Conservation (phyloP, 2,113 vertebrate genomes). For the Takifugu bimaculatus region DNA sequence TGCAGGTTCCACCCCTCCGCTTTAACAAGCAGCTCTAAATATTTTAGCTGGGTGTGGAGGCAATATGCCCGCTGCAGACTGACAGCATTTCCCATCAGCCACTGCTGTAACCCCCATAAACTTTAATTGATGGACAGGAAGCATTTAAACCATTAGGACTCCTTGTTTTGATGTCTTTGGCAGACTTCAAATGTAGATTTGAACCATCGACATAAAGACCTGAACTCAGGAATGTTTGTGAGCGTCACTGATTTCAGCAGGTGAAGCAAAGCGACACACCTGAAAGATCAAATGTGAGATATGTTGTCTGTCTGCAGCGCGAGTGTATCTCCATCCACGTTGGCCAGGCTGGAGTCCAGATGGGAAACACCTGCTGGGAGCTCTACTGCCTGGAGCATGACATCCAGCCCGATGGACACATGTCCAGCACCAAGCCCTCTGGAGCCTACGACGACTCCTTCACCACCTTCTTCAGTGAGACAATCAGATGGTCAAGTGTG, state of each 20-base stretch:
- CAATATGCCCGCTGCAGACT: slow-evolving; percentile 13
- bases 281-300: not conserved
- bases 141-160: not conserved
- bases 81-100: slow-evolving; percentile 3
- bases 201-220: not conserved
- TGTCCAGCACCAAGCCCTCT: slow-evolving; percentile 27
- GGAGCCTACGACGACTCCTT: slow-evolving; percentile 59
- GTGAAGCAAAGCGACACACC: no score
- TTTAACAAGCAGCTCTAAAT: no score
- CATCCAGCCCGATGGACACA: slow-evolving; percentile 59
- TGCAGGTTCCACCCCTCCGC: no score
- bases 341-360: slow-evolving; percentile 63
- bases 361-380: slow-evolving; percentile 68
- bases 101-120: not conserved
- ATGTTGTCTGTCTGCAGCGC: slow-evolving; percentile 30
- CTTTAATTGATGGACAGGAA: not conserved
- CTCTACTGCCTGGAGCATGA: slow-evolving; percentile 64
- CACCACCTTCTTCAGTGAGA: slow-evolving; percentile 70
- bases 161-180: not conserved
- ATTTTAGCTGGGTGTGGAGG: slow-evolving; percentile 63
- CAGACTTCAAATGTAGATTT: not conserved
- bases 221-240: not conserved
- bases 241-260: not conserved
- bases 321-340: slow-evolving; percentile 64
- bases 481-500: no score